These are phyloP conservation scores for Trichonephila clavata DNA, from an alignment of 1,140 invertebrate genomes.

Conservation along the genomic window DNA sequence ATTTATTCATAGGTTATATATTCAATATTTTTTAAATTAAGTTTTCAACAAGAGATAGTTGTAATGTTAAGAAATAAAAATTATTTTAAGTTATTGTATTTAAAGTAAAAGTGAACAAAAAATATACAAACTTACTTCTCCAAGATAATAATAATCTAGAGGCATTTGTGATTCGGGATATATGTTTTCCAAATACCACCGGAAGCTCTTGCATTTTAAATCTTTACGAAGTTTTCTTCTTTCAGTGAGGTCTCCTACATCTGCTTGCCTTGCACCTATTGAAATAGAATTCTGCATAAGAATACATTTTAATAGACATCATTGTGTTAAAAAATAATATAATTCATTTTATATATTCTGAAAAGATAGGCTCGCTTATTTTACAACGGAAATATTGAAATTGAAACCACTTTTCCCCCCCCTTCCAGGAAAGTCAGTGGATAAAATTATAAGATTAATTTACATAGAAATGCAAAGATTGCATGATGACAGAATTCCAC, in stretches of 20 bases:
- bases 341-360: too few relatives aligned
- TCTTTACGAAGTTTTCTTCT: constrained; percentile 88
- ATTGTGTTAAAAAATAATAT: too few relatives aligned
- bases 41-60: background rate
- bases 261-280: constrained; percentile 91
- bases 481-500: too few relatives aligned
- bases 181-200: constrained; percentile 94
- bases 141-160: constrained; percentile 95
- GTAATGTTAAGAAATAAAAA: background rate
- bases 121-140: constrained; percentile 87
- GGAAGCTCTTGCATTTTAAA: constrained; percentile 97
- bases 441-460: too few relatives aligned
- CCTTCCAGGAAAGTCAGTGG: too few relatives aligned
- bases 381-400: too few relatives aligned
- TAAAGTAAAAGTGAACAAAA: background rate
- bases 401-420: too few relatives aligned
- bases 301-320: too few relatives aligned
- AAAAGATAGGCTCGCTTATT: too few relatives aligned
- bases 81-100: background rate
- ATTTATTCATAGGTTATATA: background rate
- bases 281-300: constrained; percentile 84
- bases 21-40: background rate
- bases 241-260: constrained; percentile 92
- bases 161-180: constrained; percentile 97
- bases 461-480: too few relatives aligned